phyloP scores from a whole-genome alignment of 2,888 invertebrate genomes.

The Andricus quercusramuli region DNA sequence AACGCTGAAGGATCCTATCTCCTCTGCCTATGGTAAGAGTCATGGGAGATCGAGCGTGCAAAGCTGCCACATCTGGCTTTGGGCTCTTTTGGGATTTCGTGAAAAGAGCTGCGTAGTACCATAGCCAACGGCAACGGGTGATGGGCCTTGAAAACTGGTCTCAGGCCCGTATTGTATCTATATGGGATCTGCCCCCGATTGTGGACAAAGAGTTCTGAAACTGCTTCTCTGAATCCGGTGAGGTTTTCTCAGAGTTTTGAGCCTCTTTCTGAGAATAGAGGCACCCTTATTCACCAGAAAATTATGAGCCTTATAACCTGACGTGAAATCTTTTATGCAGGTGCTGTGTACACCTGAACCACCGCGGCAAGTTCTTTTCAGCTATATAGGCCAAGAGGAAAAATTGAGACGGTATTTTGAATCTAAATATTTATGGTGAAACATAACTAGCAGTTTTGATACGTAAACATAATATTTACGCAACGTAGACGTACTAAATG shows the following conservation, averaged over 20 bases:
- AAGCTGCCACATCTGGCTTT: conserved; percentile 62
- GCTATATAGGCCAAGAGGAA: background rate
- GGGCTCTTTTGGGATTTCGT: conserved; percentile 55
- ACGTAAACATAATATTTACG: background rate
- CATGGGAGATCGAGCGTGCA: conserved; percentile 48
- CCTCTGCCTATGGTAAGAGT: background rate
- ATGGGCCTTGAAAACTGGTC: conserved; percentile 72
- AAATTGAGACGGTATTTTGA: background rate
- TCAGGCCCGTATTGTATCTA: conserved; percentile 65
- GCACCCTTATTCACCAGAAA: conserved; percentile 42
- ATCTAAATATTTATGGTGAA: background rate
- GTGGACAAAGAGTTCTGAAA: conserved; percentile 57
- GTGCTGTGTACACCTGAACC: background rate
- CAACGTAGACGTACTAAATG: background rate
- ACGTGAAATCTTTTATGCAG: background rate
- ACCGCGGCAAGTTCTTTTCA: background rate
- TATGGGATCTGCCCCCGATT: conserved; percentile 65
- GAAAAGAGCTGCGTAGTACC: conserved; percentile 64
- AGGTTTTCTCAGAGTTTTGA: conserved; percentile 74
- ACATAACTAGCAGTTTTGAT: background rate
- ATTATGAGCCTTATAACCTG: conserved; percentile 14
- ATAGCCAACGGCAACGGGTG: conserved; percentile 68
- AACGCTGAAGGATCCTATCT: conserved; percentile 52
- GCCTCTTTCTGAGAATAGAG: conserved; percentile 66
- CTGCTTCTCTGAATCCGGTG: conserved; percentile 71